Evolutionary conservation across 2,888 invertebrate genomes (phyloP), one percentile per base, ranked within the genome.

Genomic region (Microctonus aethiopoides): DNA sequence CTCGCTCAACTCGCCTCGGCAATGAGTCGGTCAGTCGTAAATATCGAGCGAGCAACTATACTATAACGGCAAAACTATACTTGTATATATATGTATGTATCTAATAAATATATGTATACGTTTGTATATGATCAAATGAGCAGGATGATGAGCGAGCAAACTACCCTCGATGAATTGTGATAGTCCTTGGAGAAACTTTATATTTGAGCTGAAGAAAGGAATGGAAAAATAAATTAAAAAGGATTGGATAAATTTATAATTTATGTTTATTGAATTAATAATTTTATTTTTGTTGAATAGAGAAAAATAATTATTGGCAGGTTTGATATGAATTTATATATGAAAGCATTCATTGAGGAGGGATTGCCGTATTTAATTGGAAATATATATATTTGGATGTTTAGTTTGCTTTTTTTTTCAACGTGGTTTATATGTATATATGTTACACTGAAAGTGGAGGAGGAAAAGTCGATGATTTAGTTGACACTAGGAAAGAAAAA

Each of bases 11-110:
- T 85, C 83, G 79, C 82, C 82, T 83, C 83, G 82, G 82, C 85
- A 84, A 85, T 86, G 86, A 85, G 81, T 84, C 83, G 86, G 85
- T 83, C 85, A 85, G 84, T 85, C 86, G 85, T 86, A 86, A 86
- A 86, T 86, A 85, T 85, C 82, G 77, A 77, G 70, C 77, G 68
- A 73, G 76, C 46, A 46, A 46, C 46, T 46, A n/a, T 46, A n/a
- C n/a, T n/a, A 46, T 46, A 46, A 46, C 46, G 46, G 46, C 16
- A 46, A 46, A 16, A 16, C 16, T 46, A 46, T 46, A 3, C n/a
- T n/a, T 41, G 5, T n/a, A 41, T 41, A 16, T 16, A 46, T 46
- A 36, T 36, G 10, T 36, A 36, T 36, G 10, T 36, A 9, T 10
- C 10, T 36, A 9, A 9, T 16, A 46, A 5, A 7, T 29, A 7